Percentiles rank a stretch among this genome's conserved stretches.
These are phyloP conservation scores for Sprattus sprattus DNA, from an alignment of 2,113 vertebrate genomes.

Conservation along the genomic window DNA sequence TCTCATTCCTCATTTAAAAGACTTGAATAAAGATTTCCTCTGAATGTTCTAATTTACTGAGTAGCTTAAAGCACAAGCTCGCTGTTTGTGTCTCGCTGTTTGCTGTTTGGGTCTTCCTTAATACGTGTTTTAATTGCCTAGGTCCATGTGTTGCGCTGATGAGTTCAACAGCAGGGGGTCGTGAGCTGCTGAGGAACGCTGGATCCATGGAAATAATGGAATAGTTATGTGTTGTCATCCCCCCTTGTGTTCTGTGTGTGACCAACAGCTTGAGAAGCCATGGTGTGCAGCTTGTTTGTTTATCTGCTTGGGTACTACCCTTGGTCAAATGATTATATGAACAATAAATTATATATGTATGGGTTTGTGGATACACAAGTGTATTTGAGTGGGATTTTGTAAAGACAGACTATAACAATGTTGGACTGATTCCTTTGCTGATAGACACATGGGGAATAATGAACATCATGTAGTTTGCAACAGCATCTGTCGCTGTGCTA, in stretches of 20 bases:
- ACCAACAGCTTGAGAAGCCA: background rate
- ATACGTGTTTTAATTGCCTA: slow-evolving; percentile 14
- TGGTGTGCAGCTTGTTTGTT: background rate
- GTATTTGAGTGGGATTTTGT: background rate
- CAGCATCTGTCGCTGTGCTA: background rate
- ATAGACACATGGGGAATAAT: background rate
- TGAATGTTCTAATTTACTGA: background rate
- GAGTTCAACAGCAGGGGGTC: slow-evolving; percentile 52
- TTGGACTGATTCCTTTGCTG: background rate
- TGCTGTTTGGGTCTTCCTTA: too few species aligned
- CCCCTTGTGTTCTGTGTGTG: background rate
- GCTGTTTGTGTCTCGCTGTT: background rate
- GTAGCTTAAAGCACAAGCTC: background rate
- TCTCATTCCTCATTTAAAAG: background rate
- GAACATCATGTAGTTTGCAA: background rate
- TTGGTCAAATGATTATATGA: background rate
- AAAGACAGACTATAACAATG: background rate
- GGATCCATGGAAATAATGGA: slow-evolving; percentile 46
- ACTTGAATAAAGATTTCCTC: background rate
- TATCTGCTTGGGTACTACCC: background rate
- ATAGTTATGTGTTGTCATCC: background rate
- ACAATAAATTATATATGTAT: background rate
- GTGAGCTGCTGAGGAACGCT: slow-evolving; percentile 56
- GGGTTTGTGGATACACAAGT: background rate
- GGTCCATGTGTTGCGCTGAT: slow-evolving; percentile 50